phyloP scores from a whole-genome alignment of 2,797 vertebrate species.

The Astyanax mexicanus region DNA sequence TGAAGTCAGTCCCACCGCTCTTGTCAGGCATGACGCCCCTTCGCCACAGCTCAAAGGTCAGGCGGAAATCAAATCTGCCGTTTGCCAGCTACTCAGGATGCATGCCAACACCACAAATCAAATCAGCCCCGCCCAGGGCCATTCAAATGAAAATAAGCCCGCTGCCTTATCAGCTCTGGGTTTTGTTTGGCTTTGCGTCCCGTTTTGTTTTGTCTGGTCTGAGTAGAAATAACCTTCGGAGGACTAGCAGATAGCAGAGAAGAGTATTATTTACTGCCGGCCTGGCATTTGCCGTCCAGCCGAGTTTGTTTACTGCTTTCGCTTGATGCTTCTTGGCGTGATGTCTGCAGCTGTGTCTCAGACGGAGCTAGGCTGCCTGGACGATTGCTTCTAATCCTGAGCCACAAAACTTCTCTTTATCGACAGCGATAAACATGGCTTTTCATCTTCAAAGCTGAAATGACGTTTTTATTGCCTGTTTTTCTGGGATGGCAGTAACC shows the following conservation, averaged over 20 bases:
- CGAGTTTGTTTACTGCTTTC: conserved; percentile 47
- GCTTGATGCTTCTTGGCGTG: conserved; percentile 18
- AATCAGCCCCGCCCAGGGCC: conserved; percentile 28
- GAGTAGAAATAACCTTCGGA: conserved; percentile 52
- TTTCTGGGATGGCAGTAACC: conserved; percentile 1
- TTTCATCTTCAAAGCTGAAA: conserved; percentile 7
- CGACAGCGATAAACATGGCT: background rate
- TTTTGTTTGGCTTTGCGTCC: conserved; percentile 30
- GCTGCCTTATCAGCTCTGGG: conserved; percentile 35
- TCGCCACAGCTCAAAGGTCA: conserved; percentile 44
- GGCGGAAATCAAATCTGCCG: conserved; percentile 36
- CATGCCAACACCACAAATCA: conserved; percentile 35
- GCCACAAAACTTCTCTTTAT: background rate
- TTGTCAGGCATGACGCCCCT: conserved; percentile 13
- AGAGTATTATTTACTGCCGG: conserved; percentile 40
- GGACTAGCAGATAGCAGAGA: conserved; percentile 26
- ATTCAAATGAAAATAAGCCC: conserved; percentile 46
- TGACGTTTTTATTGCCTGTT: conserved; percentile 10
- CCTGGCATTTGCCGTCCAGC: conserved; percentile 24
- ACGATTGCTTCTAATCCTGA: background rate
- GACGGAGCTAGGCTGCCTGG: background rate
- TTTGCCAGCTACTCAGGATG: conserved; percentile 10
- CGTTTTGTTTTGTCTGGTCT: conserved; percentile 38
- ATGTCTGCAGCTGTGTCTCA: conserved; percentile 13
- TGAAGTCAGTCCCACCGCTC: conserved; percentile 5